These are phyloP conservation scores for Agrotis ipsilon DNA, from an alignment of 2,888 invertebrate genomes.

Conservation along the genomic window DNA sequence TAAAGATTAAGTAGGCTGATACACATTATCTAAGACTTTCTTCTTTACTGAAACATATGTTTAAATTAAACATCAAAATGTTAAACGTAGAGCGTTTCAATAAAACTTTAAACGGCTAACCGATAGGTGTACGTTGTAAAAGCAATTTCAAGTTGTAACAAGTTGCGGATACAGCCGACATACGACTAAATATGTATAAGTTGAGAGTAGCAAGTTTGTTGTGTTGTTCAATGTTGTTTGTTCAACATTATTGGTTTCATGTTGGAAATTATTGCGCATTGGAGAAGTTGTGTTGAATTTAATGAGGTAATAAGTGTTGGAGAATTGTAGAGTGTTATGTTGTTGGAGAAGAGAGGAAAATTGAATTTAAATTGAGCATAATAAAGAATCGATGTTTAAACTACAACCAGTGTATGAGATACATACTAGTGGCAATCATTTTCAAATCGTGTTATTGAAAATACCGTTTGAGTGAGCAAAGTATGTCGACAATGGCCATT, in stretches of 20 bases:
- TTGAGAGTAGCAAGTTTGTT: constrained; percentile 35
- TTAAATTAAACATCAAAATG: constrained; percentile 13
- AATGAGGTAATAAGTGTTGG: not conserved
- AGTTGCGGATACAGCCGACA: constrained; percentile 34
- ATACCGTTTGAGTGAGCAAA: no score
- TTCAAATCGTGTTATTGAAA: no score
- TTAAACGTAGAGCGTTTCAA: constrained; percentile 26
- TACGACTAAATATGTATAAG: constrained; percentile 26
- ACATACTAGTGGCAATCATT: no score
- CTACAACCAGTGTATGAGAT: not conserved
- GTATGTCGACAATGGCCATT: no score
- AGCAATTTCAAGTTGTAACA: constrained; percentile 68
- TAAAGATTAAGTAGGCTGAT: not conserved
- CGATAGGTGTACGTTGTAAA: constrained; percentile 51
- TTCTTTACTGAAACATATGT: not conserved
- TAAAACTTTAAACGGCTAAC: constrained; percentile 52
- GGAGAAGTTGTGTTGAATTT: not conserved
- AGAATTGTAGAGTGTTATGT: not conserved
- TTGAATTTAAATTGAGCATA: not conserved
- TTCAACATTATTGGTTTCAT: constrained; percentile 28
- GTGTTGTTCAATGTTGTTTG: constrained; percentile 11
- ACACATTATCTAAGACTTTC: not conserved
- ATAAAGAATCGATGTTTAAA: not conserved
- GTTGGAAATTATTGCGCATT: constrained; percentile 14
- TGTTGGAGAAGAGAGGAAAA: not conserved